Evolutionary conservation across 2,888 invertebrate genomes (phyloP).

Genomic region (Brenthis hecate): DNA sequence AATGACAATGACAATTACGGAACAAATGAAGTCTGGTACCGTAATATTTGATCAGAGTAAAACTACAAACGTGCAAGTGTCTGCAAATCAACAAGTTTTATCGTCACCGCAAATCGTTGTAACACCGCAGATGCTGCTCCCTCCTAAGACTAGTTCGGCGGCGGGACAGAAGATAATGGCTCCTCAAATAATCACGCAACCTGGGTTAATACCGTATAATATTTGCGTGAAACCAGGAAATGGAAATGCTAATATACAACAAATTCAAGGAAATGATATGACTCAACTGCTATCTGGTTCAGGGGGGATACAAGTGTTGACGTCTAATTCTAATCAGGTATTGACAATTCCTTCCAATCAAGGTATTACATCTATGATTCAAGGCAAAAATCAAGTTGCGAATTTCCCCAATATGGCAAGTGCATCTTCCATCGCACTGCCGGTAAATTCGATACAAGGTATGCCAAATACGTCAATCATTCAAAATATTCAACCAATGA

Average conservation of each 20-base stretch:
- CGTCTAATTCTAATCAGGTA: conserved; percentile 79
- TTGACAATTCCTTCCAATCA: conserved; percentile 74
- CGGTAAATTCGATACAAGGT: conserved; percentile 76
- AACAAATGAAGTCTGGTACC: conserved; percentile 77
- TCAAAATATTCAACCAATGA: conserved; percentile 79
- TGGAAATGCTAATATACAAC: conserved; percentile 68
- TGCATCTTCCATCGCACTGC: conserved; percentile 75
- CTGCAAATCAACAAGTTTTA: conserved; percentile 70
- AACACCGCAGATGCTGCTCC: conserved; percentile 76
- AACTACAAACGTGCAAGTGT: conserved; percentile 74
- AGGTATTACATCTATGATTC: conserved; percentile 65
- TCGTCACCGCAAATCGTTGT: conserved; percentile 79
- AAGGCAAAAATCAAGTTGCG: conserved; percentile 72
- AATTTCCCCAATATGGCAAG: conserved; percentile 78
- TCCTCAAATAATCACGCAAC: conserved; percentile 75
- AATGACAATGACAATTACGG: conserved; percentile 78
- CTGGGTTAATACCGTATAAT: conserved; percentile 72
- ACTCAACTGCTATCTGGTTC: conserved; percentile 70
- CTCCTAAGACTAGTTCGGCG: conserved; percentile 70
- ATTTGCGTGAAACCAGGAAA: conserved; percentile 77
- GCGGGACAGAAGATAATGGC: conserved; percentile 70
- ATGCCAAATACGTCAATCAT: conserved; percentile 74
- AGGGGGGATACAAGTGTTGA: conserved; percentile 78
- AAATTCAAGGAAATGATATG: conserved; percentile 74
- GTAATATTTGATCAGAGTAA: conserved; percentile 77